Percentiles rank a stretch among this genome's conserved stretches.
Conservation (phyloP, 2,888 invertebrate genomes). For the Chaetogeoica ovagalla region DNA sequence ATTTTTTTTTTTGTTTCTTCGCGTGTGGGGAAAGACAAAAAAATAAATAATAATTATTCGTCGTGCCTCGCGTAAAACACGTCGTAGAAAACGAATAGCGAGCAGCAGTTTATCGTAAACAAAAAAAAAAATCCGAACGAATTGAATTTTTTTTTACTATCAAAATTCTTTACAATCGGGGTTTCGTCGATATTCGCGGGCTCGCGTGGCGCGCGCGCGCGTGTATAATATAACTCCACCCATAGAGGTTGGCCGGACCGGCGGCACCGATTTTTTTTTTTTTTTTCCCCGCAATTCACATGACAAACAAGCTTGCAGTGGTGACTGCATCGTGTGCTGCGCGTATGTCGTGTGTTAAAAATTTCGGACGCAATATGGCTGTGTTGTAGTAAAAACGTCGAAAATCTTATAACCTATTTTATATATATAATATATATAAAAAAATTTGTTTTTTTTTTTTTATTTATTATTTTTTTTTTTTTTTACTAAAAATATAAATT, state of each 20-base stretch:
- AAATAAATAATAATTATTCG: too few relatives aligned
- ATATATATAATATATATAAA: too few relatives aligned
- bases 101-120: too few relatives aligned
- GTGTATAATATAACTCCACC: neutral
- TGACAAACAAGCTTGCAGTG: slow-evolving; percentile 52
- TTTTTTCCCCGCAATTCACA: slow-evolving; percentile 38
- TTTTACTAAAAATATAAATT: slow-evolving; percentile 29
- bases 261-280: slow-evolving; percentile 13
- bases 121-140: neutral
- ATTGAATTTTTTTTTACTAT: neutral
- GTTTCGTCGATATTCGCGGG: neutral
- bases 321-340: slow-evolving; percentile 51
- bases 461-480: neutral
- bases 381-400: slow-evolving; percentile 50
- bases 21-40: too few relatives aligned
- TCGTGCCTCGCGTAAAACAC: too few relatives aligned
- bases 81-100: too few relatives aligned
- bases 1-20: too few relatives aligned
- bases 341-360: slow-evolving; percentile 43
- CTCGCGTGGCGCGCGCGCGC: too few relatives aligned
- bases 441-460: too few relatives aligned
- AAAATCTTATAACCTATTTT: slow-evolving; percentile 47
- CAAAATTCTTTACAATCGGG: neutral
- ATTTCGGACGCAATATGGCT: slow-evolving; percentile 51
- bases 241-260: slow-evolving; percentile 46